Evolutionary conservation across 2,113 vertebrate genomes (phyloP).

Genomic region (Poeciliopsis prolifica): DNA sequence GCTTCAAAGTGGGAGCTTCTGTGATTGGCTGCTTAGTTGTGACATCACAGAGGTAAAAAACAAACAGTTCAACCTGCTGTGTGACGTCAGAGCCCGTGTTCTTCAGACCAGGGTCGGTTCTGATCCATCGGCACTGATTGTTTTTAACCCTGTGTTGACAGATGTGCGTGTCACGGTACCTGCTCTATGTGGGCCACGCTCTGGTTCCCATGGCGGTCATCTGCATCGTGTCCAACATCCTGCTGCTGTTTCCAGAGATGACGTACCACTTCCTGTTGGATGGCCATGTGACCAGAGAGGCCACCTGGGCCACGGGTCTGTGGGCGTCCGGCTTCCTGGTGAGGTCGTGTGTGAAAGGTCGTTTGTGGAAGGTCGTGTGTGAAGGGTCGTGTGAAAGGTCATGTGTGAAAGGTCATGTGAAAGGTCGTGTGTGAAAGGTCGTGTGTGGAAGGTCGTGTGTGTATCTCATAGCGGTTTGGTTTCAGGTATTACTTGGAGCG

Average conservation of each 20-base stretch:
- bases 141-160: background rate
- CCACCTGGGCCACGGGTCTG: constrained; percentile 81
- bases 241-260: constrained; percentile 83
- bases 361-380: background rate
- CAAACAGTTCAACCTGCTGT: background rate
- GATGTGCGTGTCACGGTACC: constrained; percentile 84
- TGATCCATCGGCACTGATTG: background rate
- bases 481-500: constrained; percentile 70
- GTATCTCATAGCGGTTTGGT: constrained; percentile 4
- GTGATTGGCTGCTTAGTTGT: background rate
- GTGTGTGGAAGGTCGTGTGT: too few species aligned
- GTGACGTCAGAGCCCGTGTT: background rate
- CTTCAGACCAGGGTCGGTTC: background rate
- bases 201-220: constrained; percentile 79
- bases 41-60: background rate
- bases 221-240: constrained; percentile 80
- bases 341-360: background rate
- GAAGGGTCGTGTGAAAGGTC: background rate
- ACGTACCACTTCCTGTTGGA: constrained; percentile 74
- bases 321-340: constrained; percentile 85
- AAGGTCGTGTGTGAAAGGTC: background rate
- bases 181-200: constrained; percentile 75
- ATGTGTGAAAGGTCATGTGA: background rate
- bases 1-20: background rate
- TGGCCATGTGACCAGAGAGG: constrained; percentile 81